Conservation (phyloP, 2,113 vertebrate species). For the Gymnarchus niloticus region DNA sequence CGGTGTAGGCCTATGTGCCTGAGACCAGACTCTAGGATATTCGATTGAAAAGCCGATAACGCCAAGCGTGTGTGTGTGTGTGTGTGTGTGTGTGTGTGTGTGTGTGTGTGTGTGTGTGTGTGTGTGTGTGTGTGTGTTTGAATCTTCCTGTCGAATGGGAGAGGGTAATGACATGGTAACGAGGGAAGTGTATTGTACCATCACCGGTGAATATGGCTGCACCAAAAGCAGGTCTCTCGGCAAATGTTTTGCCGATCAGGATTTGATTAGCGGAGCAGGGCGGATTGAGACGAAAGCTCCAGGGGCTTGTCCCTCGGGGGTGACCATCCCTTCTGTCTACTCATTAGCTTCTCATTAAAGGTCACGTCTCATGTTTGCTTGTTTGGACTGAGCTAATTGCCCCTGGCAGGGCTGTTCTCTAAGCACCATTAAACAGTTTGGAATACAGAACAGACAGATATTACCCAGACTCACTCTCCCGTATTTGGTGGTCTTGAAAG, state of each 20-base stretch:
- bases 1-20: background rate
- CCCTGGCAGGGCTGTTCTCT: conserved; percentile 9
- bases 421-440: background rate
- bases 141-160: background rate
- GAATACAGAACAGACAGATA: background rate
- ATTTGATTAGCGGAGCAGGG: background rate
- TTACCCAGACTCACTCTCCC: background rate
- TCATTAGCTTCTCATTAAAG: conserved; percentile 19
- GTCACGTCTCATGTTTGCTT: conserved; percentile 15
- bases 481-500: conserved; percentile 5
- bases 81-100: background rate
- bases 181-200: background rate
- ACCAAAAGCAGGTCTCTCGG: background rate
- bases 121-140: background rate
- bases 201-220: background rate
- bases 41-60: background rate
- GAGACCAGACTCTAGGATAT: background rate
- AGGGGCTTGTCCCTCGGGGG: background rate
- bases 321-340: conserved; percentile 16
- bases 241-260: background rate
- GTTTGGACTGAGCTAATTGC: conserved; percentile 21
- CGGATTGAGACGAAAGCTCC: background rate
- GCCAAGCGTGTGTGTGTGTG: background rate
- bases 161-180: background rate
- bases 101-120: background rate